Percentiles rank a stretch among this genome's conserved stretches.
Conservation (phyloP, 2,113 vertebrate species). For the Urocynchramus pylzowi region DNA sequence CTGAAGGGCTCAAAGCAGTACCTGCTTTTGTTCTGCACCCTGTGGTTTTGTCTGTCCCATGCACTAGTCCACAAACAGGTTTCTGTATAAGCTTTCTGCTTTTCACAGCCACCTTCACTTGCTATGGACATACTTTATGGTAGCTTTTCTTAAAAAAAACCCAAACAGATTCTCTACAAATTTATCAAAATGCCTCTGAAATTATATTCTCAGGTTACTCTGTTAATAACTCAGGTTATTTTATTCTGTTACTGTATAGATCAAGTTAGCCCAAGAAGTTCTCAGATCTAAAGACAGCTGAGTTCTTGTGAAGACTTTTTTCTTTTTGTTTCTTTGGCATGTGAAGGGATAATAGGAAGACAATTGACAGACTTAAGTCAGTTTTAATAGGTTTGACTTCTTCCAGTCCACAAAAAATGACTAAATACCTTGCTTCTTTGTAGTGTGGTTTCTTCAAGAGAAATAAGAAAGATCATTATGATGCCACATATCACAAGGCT, state of each 20-base stretch:
- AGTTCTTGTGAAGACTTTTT: not conserved
- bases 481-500: slow-evolving; percentile 97
- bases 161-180: not conserved
- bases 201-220: not conserved
- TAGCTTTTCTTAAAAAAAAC: not conserved
- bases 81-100: not conserved
- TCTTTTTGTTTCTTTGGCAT: not conserved
- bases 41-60: not conserved
- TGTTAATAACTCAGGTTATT: not conserved
- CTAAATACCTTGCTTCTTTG: slow-evolving; percentile 86
- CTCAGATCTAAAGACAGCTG: not conserved
- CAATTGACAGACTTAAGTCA: not conserved
- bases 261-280: not conserved
- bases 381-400: not conserved
- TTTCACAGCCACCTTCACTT: not conserved
- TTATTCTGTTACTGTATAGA: not conserved
- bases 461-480: slow-evolving; percentile 91
- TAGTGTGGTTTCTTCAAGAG: slow-evolving; percentile 99
- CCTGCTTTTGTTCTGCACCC: not conserved
- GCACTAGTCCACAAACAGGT: not conserved
- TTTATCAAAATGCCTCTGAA: not conserved
- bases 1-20: not conserved
- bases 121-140: not conserved
- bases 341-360: not conserved
- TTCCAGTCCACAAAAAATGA: slow-evolving; percentile 69